Percentiles rank a stretch among this genome's conserved stretches.
Conservation (phyloP, 2,888 invertebrate genomes). For the Parelbella ahira region DNA sequence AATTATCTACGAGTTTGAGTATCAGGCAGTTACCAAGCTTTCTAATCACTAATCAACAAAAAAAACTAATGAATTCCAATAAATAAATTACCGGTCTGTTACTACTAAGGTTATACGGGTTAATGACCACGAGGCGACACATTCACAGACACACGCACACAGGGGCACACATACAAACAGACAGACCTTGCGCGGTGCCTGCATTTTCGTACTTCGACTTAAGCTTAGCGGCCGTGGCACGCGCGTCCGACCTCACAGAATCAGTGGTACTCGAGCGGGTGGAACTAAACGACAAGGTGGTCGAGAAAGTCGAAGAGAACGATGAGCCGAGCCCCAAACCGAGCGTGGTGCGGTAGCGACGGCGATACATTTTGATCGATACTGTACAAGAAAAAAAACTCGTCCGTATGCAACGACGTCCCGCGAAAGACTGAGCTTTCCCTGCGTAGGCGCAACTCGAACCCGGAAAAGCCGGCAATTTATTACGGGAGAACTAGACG, state of each 20-base stretch:
- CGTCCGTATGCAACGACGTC: conserved; percentile 47
- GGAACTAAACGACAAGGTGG: conserved; percentile 47
- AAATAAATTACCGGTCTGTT: too few relatives aligned
- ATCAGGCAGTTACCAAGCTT: too few relatives aligned
- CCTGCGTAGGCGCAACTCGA: conserved; percentile 56
- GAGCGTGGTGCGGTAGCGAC: conserved; percentile 71
- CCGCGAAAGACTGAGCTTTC: conserved; percentile 52
- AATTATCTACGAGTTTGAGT: too few relatives aligned
- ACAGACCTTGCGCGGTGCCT: conserved; percentile 74
- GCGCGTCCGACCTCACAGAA: conserved; percentile 66
- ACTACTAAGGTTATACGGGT: neutral
- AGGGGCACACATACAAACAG: conserved; percentile 27
- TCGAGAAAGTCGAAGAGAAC: conserved; percentile 66
- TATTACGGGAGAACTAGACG: conserved; percentile 63
- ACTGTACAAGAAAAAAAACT: neutral
- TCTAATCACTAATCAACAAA: too few relatives aligned
- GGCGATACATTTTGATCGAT: conserved; percentile 59
- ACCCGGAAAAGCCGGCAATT: conserved; percentile 70
- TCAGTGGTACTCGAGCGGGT: conserved; percentile 41
- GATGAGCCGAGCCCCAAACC: conserved; percentile 70
- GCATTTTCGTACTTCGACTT: conserved; percentile 74
- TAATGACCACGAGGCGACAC: conserved; percentile 20
- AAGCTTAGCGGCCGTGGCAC: conserved; percentile 72
- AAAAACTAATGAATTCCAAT: too few relatives aligned
- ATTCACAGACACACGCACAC: conserved; percentile 34